Base-by-base conservation (phyloP, 2,797 vertebrate species). In the Neosilurus mollespiculum region DNA sequence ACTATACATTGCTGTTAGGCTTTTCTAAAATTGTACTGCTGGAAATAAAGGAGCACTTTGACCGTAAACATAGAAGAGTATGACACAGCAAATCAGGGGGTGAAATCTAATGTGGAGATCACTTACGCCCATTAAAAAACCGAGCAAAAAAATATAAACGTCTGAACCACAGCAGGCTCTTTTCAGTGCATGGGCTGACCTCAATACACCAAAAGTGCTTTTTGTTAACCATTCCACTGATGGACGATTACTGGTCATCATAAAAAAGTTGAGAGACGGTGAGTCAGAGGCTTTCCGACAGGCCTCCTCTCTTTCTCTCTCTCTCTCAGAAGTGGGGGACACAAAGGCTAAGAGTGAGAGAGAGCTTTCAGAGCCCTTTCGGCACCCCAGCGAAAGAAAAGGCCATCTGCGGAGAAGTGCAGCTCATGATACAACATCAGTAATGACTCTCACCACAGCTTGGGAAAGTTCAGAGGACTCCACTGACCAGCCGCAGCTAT, bases 221-320 rank as follows among this genome's bases (percentile, higher is more conserved):
- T 92, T 90, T 93, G 92, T 93, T 92, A 92, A 92, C 91, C 88
- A 89, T 90, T 67, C 85, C 85, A 77, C 90, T 92, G 92, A 93
- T 92, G 89, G 92, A 93, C 93, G 91, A 92, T 93, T 92, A 94
- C 89, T 89, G 91, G 88, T 89, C 91, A 90, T 90, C 89, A 89
- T 92, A 90, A 93, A 90, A 30, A 88, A 90, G 90, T 89, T 91
- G 90, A 92, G 90, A 88, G 85, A 88, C 83, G 75, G 80, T 94
- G 93, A 95, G 90, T 95, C 93, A 94, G 66, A 84, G 86, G 88
- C 87, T 89, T 89, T 90, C 87, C 87, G 84, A 91, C 87, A 88
- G 83, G 85, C 83, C 61, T 77, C 16, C 34, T 83, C 67, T 81
- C 81, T 79, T 20, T 30, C 24, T 76, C 72, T 37, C 71, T 7